Base-by-base conservation (phyloP, 1,140 invertebrate genomes). In the Idris sp. region DNA sequence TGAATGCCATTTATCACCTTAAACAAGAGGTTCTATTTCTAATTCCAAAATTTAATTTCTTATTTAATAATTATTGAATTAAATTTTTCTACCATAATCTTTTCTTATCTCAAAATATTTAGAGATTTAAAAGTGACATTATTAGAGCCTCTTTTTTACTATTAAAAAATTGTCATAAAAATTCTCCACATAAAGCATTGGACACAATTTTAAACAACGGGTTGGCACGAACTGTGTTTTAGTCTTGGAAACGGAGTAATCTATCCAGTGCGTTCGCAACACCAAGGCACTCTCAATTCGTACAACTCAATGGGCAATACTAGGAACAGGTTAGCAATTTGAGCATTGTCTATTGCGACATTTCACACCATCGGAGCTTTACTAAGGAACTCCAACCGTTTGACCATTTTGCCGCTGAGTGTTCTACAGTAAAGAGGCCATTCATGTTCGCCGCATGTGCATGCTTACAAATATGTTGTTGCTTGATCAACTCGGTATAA, bases 281-380 rank as follows among this genome's bases (percentile, higher is more conserved):
- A 92, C 82, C 90, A 92, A 82, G 86, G 86, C 77, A 83, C 86
- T 77, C 88, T 87, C 80, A 91, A 90, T 89, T 90, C 90, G 79
- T 96, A 96, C 91, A 91, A 96, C 89, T 95, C 95, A 74, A 96
- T 96, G 94, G 95, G 94, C 85, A 93, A 91, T 86, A 95, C 94
- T 80, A 91, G 91, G 81, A 92, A 92, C 89, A 94, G 94, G 93
- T 95, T 91, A 94, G 92, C 91, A 86, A 79, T 79, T 79, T 79
- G 71, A 81, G 68, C 72, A 49, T 76, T 78, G 44, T 72, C 35
- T 79, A 38, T 14, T 51, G 43, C 35, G 41, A 64, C 38, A 38
- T 51, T 26, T 49, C 22, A 68, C 30, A 16, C 61, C 35, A n/a
- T 40, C 62, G 36, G 77, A 54, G 54, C 41, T 78, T 80, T 81